These are phyloP conservation scores for Nycticorax nycticorax DNA, from an alignment of 2,113 vertebrate genomes.

Conservation along the genomic window DNA sequence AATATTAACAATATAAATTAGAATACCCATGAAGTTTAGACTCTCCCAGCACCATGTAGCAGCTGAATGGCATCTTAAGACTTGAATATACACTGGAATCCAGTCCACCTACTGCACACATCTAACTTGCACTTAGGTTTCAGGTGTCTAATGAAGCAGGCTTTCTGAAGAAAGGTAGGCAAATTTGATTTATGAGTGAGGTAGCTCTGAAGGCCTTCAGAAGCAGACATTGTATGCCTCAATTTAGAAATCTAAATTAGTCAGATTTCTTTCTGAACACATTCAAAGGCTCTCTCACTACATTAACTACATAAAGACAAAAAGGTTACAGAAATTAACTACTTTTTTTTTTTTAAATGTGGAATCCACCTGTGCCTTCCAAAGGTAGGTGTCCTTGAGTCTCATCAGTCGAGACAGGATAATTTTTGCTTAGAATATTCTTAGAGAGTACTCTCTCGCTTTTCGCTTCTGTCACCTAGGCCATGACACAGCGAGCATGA, in stretches of 20 bases:
- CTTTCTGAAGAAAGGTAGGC: conserved; percentile 58
- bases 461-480: not conserved
- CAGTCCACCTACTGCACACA: conserved; percentile 18
- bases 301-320: conserved; percentile 16
- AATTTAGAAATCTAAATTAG: conserved; percentile 45
- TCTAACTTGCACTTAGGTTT: not conserved
- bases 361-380: conserved; percentile 1
- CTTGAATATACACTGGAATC: not conserved
- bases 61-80: conserved; percentile 6
- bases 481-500: not conserved
- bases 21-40: not conserved
- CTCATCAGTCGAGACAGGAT: not conserved
- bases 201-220: conserved; percentile 11
- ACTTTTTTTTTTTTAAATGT: not conserved
- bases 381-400: not conserved
- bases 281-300: conserved; percentile 35
- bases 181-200: conserved; percentile 47
- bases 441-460: not conserved
- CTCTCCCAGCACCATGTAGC: not conserved
- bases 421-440: not conserved
- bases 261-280: conserved; percentile 37
- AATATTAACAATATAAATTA: not conserved
- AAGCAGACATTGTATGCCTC: conserved; percentile 18
- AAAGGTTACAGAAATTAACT: not conserved
- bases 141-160: conserved; percentile 27